Evolutionary conservation across 2,113 vertebrate species (phyloP).

Genomic region (Tupaia chinensis): DNA sequence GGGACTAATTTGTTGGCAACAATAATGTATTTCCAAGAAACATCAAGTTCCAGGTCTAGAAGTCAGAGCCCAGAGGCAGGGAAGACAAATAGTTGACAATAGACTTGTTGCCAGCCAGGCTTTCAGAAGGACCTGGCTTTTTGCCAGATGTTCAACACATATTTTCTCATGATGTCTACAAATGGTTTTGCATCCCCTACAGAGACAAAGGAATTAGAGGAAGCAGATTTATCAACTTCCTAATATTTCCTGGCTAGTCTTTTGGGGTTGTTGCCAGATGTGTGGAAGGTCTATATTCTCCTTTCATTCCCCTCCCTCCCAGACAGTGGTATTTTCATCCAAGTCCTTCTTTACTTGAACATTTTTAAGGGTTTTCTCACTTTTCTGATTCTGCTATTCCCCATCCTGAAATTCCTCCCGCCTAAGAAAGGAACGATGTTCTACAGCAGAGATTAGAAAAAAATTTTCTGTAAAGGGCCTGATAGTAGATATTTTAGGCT

Average conservation of each 20-base stretch:
- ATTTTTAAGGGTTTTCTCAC: background rate
- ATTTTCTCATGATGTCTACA: constrained; percentile 79
- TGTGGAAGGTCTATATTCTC: constrained; percentile 42
- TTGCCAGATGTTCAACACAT: constrained; percentile 62
- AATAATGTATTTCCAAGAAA: constrained; percentile 67
- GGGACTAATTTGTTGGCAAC: constrained; percentile 20
- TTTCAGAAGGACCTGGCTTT: constrained; percentile 69
- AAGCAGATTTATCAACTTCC: constrained; percentile 66
- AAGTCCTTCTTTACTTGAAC: background rate
- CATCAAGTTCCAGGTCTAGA: constrained; percentile 39
- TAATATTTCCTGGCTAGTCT: constrained; percentile 63
- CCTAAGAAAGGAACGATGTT: background rate
- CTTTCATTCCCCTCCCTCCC: background rate
- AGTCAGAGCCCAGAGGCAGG: constrained; percentile 53
- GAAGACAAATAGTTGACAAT: constrained; percentile 66
- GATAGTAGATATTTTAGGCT: background rate
- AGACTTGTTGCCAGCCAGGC: constrained; percentile 23
- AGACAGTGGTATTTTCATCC: background rate
- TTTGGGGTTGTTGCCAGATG: constrained; percentile 34
- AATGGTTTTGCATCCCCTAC: constrained; percentile 53
- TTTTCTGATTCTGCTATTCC: background rate
- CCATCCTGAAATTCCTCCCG: background rate
- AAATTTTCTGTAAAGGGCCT: background rate
- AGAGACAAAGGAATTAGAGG: constrained; percentile 70
- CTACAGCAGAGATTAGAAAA: background rate